Evolutionary conservation across 2,797 vertebrate genomes (phyloP).

Genomic region (Muscicapa comitata): DNA sequence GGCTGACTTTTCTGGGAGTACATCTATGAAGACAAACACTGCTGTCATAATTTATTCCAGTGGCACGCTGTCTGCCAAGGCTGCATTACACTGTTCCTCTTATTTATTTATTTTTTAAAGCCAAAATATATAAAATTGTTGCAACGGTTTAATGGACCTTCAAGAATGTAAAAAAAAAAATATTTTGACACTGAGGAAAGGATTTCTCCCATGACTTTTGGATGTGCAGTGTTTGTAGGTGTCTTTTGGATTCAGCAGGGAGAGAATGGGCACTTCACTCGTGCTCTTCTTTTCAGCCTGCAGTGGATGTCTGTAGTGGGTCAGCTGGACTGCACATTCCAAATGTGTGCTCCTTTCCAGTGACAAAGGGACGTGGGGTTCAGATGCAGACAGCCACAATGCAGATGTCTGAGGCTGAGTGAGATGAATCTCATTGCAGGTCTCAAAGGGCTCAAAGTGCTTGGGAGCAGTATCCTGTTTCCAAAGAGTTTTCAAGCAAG

Average conservation of each 20-base stretch:
- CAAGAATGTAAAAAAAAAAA: neutral
- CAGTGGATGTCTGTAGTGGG: neutral
- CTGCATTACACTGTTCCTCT: neutral
- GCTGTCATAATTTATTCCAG: neutral
- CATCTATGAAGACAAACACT: neutral
- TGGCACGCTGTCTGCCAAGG: neutral
- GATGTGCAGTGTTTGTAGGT: neutral
- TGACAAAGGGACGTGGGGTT: neutral
- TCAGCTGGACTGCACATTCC: neutral
- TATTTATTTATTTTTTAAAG: neutral
- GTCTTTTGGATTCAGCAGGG: neutral
- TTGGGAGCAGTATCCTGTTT: conserved; percentile 39
- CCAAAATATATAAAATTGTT: neutral
- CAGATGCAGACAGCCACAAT: neutral
- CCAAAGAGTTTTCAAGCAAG: conserved; percentile 37
- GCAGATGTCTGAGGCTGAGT: neutral
- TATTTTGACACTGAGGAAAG: neutral
- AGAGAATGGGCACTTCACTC: neutral
- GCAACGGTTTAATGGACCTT: neutral
- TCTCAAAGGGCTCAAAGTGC: conserved; percentile 14
- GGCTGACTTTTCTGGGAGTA: neutral
- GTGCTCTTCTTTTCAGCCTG: neutral
- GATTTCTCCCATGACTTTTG: neutral
- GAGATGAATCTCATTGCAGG: conserved; percentile 8
- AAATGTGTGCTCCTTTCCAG: neutral